Evolutionary conservation across 2,888 invertebrate genomes (phyloP), one percentile per base, ranked within the genome.

Genomic region (Kuschelorhynchus macadamiae): DNA sequence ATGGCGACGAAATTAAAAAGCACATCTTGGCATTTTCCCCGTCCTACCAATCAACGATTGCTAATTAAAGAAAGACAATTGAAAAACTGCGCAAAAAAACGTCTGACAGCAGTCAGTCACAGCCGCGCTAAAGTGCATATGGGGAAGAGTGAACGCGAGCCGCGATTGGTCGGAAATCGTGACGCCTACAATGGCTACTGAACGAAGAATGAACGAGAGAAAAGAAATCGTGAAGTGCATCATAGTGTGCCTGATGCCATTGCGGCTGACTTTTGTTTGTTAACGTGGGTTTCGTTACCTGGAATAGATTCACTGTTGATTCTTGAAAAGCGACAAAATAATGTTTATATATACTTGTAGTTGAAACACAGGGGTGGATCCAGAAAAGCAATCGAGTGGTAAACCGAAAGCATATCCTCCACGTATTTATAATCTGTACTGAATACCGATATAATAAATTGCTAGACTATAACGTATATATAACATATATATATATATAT

Each of bases 101-200:
- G 9, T 52, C 36, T 20, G 17, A 52, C 14, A 12, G 7, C 4
- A 52, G 36, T 20, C 36, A 52, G 1, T 52, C 21, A 36, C 39
- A 33, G 21, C 52, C 21, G 1, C 5, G 5, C 20, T 14, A 52
- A 52, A 52, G 36, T 52, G 14, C 52, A 33, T 25, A 25, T n/a
- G 33, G 52, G 39, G 33, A n/a, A 33, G 20, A 33, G 21, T 4
- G 33, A 49, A 55, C 20, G 30, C 5, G 21, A 16, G 17, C 21
- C 16, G 46, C 47, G 55, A 55, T 57, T 57, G 46, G 57, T 33
- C 44, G 1, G 14, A 32, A 33, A 20, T 14, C 57, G 52, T 62
- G 42, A 52, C 61, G 61, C 52, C 61, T 53, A 30, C 42, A 52
- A 52, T 46, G 61, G 61, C 42, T 52, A 62, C 52, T 44, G 44